These are phyloP conservation scores for Drosophila incognita DNA, from an alignment of 2,888 invertebrate species.

Conservation along the genomic window DNA sequence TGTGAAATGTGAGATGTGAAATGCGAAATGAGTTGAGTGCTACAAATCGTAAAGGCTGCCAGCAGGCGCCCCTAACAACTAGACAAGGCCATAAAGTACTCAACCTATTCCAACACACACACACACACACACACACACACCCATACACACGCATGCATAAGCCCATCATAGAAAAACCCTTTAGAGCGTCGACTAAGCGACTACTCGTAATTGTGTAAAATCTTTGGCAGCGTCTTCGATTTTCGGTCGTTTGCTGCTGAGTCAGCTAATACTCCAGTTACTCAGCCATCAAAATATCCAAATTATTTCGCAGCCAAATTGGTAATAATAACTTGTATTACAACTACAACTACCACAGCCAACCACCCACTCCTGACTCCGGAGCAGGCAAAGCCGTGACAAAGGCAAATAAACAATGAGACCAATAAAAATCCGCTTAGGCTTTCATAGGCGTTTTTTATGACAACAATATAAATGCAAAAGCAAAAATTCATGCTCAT, in stretches of 20 bases:
- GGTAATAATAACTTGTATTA: conserved; percentile 80
- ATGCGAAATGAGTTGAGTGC: conserved; percentile 80
- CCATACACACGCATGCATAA: neutral
- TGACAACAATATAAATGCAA: conserved; percentile 82
- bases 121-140: conserved; percentile 1
- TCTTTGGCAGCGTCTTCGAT: conserved; percentile 52
- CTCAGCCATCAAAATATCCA: conserved; percentile 71
- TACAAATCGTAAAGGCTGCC: conserved; percentile 73
- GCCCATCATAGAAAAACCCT: conserved; percentile 29
- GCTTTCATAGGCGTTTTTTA: conserved; percentile 83
- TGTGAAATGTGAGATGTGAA: conserved; percentile 63
- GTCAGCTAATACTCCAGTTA: conserved; percentile 42
- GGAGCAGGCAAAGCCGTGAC: conserved; percentile 67
- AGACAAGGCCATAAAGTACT: conserved; percentile 65
- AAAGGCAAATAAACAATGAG: conserved; percentile 79
- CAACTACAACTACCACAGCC: conserved; percentile 39
- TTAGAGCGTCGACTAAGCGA: conserved; percentile 34
- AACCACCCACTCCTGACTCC: neutral
- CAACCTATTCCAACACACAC: conserved; percentile 16
- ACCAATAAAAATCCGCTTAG: conserved; percentile 81
- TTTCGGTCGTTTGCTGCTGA: conserved; percentile 51
- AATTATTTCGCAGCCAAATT: conserved; percentile 76
- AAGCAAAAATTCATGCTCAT: conserved; percentile 51
- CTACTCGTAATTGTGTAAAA: conserved; percentile 58
- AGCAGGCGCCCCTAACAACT: conserved; percentile 55